Percentiles rank a stretch among this genome's conserved stretches.
Conservation (phyloP, 2,888 invertebrate genomes). For the Heliconius cydno region DNA sequence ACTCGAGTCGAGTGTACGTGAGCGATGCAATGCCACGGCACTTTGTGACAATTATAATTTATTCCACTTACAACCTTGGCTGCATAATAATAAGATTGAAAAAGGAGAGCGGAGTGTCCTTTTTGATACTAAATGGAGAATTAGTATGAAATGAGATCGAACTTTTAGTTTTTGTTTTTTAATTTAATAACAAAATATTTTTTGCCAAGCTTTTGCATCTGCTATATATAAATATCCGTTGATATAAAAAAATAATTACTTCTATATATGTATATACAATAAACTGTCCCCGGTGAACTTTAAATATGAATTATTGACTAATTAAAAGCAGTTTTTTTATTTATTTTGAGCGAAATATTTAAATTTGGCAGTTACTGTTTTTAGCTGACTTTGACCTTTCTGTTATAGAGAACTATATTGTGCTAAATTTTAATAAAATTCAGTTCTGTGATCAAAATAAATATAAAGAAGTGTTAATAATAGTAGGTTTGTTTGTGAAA, state of each 20-base stretch:
- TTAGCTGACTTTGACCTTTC: too few species aligned
- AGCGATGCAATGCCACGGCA: slow-evolving; percentile 62
- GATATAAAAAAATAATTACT: not conserved
- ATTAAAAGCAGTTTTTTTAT: not conserved
- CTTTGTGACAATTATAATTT: slow-evolving; percentile 46
- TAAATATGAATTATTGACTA: not conserved
- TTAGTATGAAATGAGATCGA: not conserved
- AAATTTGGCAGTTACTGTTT: not conserved
- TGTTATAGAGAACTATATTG: too few species aligned
- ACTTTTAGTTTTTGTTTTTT: not conserved
- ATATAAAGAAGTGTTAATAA: too few species aligned
- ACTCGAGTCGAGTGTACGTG: slow-evolving; percentile 67
- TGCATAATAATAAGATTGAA: slow-evolving; percentile 23
- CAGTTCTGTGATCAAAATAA: too few species aligned
- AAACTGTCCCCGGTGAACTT: not conserved
- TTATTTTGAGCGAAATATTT: not conserved
- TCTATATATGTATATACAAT: not conserved
- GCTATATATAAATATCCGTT: not conserved
- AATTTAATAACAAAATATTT: not conserved
- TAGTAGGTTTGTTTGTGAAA: too few species aligned
- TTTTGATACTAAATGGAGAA: not conserved
- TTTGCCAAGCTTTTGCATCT: not conserved
- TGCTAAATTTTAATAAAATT: too few species aligned
- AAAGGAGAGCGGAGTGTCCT: not conserved
- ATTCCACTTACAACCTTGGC: slow-evolving; percentile 41